A percentile compares a stretch with the other conserved stretches of the same genome.
These are phyloP conservation scores for Eulithis testata DNA, from an alignment of 2,888 invertebrate species.

Conservation along the genomic window DNA sequence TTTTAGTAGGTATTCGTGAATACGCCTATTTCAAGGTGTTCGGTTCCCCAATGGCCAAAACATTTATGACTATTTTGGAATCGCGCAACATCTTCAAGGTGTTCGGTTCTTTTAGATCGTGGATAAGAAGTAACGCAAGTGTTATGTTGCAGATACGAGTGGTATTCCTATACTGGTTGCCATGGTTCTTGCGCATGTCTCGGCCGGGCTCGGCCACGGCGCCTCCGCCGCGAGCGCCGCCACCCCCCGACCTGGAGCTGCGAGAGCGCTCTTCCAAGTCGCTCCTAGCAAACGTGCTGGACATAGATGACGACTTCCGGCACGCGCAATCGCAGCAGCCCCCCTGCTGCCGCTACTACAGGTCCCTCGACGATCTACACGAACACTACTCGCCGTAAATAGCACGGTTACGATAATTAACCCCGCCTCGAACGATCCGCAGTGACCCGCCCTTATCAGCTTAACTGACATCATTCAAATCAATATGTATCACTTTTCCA, in stretches of 20 bases:
- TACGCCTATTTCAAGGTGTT: no score
- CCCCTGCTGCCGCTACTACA: conserved; percentile 91
- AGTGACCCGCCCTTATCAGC: conserved; percentile 79
- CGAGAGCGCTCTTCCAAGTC: conserved; percentile 97
- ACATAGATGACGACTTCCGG: conserved; percentile 98
- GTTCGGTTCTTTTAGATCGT: neutral
- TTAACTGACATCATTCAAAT: conserved; percentile 53
- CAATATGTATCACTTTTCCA: conserved; percentile 54
- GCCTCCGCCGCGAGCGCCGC: conserved; percentile 88
- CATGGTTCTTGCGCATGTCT: conserved; percentile 98
- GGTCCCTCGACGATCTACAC: conserved; percentile 87
- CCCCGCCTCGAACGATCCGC: conserved; percentile 81
- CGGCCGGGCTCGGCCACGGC: conserved; percentile 87
- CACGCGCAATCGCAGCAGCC: conserved; percentile 90
- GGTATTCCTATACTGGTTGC: conserved; percentile 98
- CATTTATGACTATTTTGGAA: neutral
- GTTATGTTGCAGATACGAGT: conserved; percentile 88
- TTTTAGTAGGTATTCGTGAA: no score
- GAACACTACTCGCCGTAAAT: conserved; percentile 85
- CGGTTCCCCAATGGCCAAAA: neutral
- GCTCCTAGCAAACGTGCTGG: conserved; percentile 97
- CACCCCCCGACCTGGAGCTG: conserved; percentile 93
- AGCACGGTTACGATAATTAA: conserved; percentile 81
- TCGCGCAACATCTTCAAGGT: neutral
- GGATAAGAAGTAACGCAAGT: neutral